phyloP scores from a whole-genome alignment of 1,140 invertebrate genomes.

The Penaeus indicus region DNA sequence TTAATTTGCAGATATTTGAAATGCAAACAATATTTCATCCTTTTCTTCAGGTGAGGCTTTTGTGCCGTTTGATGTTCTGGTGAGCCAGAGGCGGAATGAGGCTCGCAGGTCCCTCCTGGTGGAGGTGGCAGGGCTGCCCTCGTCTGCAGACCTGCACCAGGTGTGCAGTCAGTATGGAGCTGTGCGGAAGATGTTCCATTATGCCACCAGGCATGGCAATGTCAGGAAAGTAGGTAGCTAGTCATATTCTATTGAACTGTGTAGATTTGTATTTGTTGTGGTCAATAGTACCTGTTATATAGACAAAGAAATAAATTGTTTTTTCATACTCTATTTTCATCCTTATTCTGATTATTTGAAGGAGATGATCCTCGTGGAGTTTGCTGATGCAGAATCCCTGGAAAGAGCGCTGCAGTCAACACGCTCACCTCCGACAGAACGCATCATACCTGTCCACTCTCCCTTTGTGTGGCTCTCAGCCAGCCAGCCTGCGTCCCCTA shows the following conservation, averaged over 20 bases:
- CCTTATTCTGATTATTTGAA: neutral
- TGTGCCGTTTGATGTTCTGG: conserved; percentile 31
- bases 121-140: conserved; percentile 36
- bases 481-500: no score
- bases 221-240: neutral
- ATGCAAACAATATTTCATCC: no score
- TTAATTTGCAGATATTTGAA: no score
- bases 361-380: conserved; percentile 52
- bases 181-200: conserved; percentile 38
- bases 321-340: neutral
- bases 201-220: neutral
- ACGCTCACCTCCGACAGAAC: neutral
- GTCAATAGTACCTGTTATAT: no score
- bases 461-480: conserved; percentile 30
- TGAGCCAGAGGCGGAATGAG: conserved; percentile 23
- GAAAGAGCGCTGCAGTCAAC: neutral
- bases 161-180: conserved; percentile 34
- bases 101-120: conserved; percentile 42
- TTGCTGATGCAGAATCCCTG: neutral
- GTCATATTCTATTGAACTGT: neutral
- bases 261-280: no score
- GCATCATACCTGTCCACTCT: conserved; percentile 29
- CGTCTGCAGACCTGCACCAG: conserved; percentile 18
- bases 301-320: neutral
- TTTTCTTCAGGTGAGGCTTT: no score